Percentiles rank a stretch among this genome's conserved stretches.
phyloP scores from a whole-genome alignment of 1,140 invertebrate species.

The Aphaenogaster floridana region DNA sequence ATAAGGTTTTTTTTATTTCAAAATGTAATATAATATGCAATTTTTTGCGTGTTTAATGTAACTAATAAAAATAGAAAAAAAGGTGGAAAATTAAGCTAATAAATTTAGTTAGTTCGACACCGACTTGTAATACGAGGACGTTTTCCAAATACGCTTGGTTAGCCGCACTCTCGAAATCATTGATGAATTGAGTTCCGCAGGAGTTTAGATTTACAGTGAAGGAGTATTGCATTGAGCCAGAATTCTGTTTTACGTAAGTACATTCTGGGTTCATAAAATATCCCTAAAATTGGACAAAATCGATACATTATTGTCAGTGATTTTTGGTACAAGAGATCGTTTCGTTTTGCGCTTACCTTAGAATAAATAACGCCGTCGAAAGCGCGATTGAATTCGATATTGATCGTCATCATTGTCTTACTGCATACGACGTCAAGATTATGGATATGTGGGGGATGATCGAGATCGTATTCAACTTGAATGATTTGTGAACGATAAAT shows the following conservation, averaged over 20 bases:
- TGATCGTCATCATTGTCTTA: constrained; percentile 94
- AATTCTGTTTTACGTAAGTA: constrained; percentile 91
- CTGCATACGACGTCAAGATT: constrained; percentile 92
- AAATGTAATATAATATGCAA: background rate
- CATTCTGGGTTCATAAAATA: constrained; percentile 91
- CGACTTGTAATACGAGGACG: constrained; percentile 91
- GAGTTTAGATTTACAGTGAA: constrained; percentile 93
- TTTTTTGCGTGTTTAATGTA: background rate
- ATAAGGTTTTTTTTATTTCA: constrained; percentile 18
- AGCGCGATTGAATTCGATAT: constrained; percentile 92
- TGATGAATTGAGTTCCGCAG: constrained; percentile 94
- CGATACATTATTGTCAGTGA: background rate
- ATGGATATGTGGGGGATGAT: constrained; percentile 92
- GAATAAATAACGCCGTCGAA: constrained; percentile 94
- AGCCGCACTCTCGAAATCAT: constrained; percentile 91
- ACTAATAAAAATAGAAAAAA: background rate
- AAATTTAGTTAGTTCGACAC: background rate
- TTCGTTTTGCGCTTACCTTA: constrained; percentile 86
- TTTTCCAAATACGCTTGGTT: constrained; percentile 94
- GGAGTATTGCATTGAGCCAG: constrained; percentile 90
- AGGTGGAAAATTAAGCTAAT: background rate
- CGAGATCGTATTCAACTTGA: constrained; percentile 84
- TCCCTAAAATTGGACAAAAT: constrained; percentile 85
- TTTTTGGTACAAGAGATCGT: background rate
- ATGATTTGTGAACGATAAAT: background rate